Percentiles rank a stretch among this genome's conserved stretches.
phyloP scores from a whole-genome alignment of 2,888 invertebrate genomes.

The Platerodrilus igneus region DNA sequence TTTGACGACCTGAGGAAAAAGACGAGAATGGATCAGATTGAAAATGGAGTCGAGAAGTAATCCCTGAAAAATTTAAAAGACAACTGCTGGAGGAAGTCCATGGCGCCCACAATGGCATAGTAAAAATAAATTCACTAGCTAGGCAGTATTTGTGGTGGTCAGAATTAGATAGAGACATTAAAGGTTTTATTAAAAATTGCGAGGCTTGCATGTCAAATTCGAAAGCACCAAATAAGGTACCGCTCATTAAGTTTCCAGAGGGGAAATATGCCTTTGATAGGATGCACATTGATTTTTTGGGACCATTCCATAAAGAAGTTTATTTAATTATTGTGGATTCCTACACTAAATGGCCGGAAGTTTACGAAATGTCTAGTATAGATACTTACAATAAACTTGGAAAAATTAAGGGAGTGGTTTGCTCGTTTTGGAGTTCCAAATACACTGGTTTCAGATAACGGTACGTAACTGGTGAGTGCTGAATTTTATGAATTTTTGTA shows the following conservation, averaged over 20 bases:
- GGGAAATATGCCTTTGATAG: conserved; percentile 36
- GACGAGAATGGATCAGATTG: too few relatives aligned
- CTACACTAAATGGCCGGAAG: conserved; percentile 45
- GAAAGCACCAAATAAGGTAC: conserved; percentile 1
- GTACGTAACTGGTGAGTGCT: conserved; percentile 27
- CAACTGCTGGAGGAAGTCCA: conserved; percentile 21
- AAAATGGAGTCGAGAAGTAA: conserved; percentile 18
- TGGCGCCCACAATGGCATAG: conserved; percentile 20
- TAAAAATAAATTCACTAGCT: conserved; percentile 28
- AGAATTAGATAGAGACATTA: conserved; percentile 31
- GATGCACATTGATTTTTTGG: conserved; percentile 47
- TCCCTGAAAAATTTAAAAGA: conserved; percentile 15
- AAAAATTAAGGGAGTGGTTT: conserved; percentile 23
- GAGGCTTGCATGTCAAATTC: conserved; percentile 20
- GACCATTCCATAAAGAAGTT: conserved; percentile 15
- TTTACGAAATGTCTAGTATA: conserved; percentile 28
- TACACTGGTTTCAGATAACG: conserved; percentile 31
- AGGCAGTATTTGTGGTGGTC: conserved; percentile 32
- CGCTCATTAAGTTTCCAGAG: too few relatives aligned
- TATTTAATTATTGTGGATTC: conserved; percentile 39
- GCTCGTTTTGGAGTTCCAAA: conserved; percentile 29
- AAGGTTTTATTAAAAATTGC: conserved; percentile 27
- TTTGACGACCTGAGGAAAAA: too few relatives aligned
- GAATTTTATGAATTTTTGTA: conserved; percentile 27
- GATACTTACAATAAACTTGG: conserved; percentile 14